Base-by-base conservation (phyloP, 1,140 invertebrate genomes). In the Monochamus saltuarius region DNA sequence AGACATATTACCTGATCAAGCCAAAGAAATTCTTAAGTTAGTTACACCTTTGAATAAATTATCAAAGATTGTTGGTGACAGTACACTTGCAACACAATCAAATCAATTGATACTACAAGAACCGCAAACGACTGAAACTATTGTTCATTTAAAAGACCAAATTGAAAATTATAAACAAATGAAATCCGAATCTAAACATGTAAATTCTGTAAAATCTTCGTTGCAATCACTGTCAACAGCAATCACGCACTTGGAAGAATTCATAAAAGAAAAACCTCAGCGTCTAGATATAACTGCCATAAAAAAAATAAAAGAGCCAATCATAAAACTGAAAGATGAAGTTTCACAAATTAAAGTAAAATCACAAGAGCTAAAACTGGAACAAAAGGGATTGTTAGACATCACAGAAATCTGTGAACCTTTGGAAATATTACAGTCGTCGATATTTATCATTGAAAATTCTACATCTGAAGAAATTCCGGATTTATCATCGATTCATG, bases 101-200 rank as follows among this genome's bases (percentile, higher is more conserved):
- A 42, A 56, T n/a, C 9, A 35, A 19, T 13, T 34, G 10, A 35
- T 43, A 42, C 14, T 53, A n/a, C 4, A 56, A 49, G 29, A 43
- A 46, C 16, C 39, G 13, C 14, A 56, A 42, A 22, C 45, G 14
- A 35, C 42, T 36, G 46, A 57, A 57, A 53, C 54, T 16, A 38
- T 62, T 11, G 14, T 36, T 38, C 16, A 16, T n/a, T 9, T 56
- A 37, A 59, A 64, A 42, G 7, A 29, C 4, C 45, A 34, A 10
- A 19, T 62, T 8, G 35, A 62, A 19, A 59, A 63, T 43, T 34
- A 50, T 40, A 36, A 37, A 14, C 47, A 29, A n/a, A 56, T 40
- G 16, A 29, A 38, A 16, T 37, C 58, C 19, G 53, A 42, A 53
- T 36, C 39, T 13, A 59, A 59, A 53, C 19, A 22, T 56, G 34